Percentiles rank a stretch among this genome's conserved stretches.
These are phyloP conservation scores for Petrocephalus schoutedeni DNA, from an alignment of 2,797 vertebrate genomes.

Conservation along the genomic window DNA sequence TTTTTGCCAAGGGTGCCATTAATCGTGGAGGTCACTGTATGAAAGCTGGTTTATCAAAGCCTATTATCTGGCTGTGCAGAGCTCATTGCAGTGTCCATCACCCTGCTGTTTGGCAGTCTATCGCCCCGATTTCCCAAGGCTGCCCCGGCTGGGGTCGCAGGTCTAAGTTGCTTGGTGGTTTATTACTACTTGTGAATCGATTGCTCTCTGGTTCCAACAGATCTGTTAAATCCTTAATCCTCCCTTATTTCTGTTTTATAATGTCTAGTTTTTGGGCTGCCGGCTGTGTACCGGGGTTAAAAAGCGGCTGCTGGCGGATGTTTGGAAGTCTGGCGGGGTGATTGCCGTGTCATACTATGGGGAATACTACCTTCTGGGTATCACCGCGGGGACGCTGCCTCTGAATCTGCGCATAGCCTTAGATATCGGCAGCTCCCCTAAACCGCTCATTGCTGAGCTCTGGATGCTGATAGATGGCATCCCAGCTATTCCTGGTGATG, in stretches of 20 bases:
- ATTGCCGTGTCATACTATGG: background rate
- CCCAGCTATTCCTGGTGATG: background rate
- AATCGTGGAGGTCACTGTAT: background rate
- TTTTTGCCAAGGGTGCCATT: background rate
- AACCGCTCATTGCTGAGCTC: background rate
- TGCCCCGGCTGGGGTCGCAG: background rate
- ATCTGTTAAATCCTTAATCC: background rate
- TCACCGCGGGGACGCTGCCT: background rate
- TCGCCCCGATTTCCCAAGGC: background rate
- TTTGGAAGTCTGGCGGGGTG: background rate
- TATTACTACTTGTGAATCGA: background rate
- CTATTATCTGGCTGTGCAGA: background rate
- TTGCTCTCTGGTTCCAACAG: background rate
- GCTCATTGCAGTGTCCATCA: background rate
- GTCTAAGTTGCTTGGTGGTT: background rate
- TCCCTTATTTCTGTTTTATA: background rate
- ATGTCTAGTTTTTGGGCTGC: background rate
- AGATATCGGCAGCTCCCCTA: background rate
- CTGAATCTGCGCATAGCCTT: background rate
- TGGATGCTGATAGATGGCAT: background rate
- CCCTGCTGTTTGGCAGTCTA: background rate
- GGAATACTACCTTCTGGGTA: background rate
- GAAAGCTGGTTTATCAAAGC: background rate
- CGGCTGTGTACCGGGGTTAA: background rate
- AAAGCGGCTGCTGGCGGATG: background rate